These are phyloP conservation scores for Maniola jurtina DNA, from an alignment of 1,140 invertebrate genomes.

Conservation along the genomic window DNA sequence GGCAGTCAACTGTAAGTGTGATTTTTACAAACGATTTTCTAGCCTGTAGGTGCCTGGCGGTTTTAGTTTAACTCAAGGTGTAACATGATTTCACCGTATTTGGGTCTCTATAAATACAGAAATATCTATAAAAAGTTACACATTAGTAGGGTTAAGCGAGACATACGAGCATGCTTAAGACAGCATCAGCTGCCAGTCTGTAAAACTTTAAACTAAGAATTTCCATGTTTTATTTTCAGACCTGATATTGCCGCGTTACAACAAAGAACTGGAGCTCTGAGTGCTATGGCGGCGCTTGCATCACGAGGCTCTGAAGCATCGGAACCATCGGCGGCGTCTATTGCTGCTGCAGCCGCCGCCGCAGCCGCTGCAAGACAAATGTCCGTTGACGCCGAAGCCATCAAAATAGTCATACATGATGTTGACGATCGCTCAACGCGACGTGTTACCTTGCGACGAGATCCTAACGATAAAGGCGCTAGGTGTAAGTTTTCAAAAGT, in stretches of 20 bases:
- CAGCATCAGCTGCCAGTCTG: not conserved
- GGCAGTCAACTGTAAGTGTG: constrained; percentile 89
- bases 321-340: constrained; percentile 47
- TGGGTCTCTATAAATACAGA: too few species aligned
- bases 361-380: constrained; percentile 84
- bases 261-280: constrained; percentile 71
- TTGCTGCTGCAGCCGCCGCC: constrained; percentile 53
- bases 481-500: constrained; percentile 83
- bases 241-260: constrained; percentile 87
- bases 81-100: too few species aligned
- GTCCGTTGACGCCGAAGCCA: constrained; percentile 93
- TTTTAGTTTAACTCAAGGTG: not conserved
- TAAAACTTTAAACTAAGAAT: too few species aligned
- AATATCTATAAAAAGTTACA: too few species aligned
- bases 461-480: constrained; percentile 90
- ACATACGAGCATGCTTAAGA: not conserved
- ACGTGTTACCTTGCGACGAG: constrained; percentile 86
- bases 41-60: too few species aligned
- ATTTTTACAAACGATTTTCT: too few species aligned
- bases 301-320: constrained; percentile 45
- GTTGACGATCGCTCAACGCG: constrained; percentile 88
- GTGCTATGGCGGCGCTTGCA: constrained; percentile 53
- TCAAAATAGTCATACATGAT: constrained; percentile 95
- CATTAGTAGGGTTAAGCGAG: too few species aligned
- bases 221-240: constrained; percentile 57